Conservation (phyloP, 2,888 invertebrate genomes). For the Parasteatoda lunata region DNA sequence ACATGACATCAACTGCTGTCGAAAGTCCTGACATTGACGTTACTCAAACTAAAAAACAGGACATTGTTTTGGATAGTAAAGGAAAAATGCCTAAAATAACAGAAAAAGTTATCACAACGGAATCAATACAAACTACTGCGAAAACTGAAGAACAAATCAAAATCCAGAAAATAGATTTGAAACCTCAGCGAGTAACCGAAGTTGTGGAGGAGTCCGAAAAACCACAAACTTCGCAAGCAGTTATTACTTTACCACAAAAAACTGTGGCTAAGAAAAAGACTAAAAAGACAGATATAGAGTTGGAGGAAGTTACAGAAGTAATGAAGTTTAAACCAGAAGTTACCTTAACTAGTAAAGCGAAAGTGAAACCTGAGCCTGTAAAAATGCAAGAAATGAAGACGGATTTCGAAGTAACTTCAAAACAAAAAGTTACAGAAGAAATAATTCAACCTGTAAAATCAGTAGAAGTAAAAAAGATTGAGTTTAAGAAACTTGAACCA, state of each 20-base stretch:
- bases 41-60: conserved; percentile 44
- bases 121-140: neutral
- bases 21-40: conserved; percentile 60
- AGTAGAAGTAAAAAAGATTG: neutral
- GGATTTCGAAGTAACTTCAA: conserved; percentile 55
- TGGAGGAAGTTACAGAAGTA: too few relatives aligned
- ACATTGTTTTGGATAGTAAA: conserved; percentile 58
- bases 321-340: conserved; percentile 39
- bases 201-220: conserved; percentile 29
- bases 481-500: conserved; percentile 4
- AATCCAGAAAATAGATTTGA: conserved; percentile 24
- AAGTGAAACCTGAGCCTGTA: conserved; percentile 34
- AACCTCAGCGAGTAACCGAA: conserved; percentile 45
- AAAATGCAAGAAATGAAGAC: conserved; percentile 28
- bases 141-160: neutral
- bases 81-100: conserved; percentile 37
- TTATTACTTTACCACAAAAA: conserved; percentile 42
- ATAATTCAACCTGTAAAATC: conserved; percentile 21
- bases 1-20: conserved; percentile 38
- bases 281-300: neutral
- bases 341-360: conserved; percentile 32
- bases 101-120: conserved; percentile 18
- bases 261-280: conserved; percentile 35
- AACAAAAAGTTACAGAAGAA: conserved; percentile 39
- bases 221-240: neutral